Base-by-base conservation (phyloP, 2,797 vertebrate species). In the Lacerta bilineata region DNA sequence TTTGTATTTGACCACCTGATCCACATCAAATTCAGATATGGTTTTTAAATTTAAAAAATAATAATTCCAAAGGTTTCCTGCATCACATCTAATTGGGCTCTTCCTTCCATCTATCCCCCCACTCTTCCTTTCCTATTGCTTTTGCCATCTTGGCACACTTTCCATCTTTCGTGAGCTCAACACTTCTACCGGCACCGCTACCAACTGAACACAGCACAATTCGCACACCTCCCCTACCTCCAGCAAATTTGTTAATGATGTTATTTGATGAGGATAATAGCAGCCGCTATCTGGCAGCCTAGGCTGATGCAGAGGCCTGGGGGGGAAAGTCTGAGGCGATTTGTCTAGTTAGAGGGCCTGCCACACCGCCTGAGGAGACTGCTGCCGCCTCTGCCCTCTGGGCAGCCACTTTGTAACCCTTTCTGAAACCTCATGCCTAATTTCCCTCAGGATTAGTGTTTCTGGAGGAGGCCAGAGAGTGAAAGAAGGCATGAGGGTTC, bases 91-190 rank as follows among this genome's bases (percentile, higher is more conserved):
- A 89, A 13, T 88, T 27, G 7, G 23, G 3, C 76, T 81, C 3
- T 88, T 86, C 71, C 27, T 10, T 5, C n/a, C 71, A 43, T 1
- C 82, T 6, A 0, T 18, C 27, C 0, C 0, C 11, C 89, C 27
- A 55, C 20, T 29, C 1, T 79, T 46, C 50, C 10, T 50, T n/a
- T 36, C 0, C 0, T 29, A n/a, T 76, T 46, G 2, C 39, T 25
- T 66, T 68, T 83, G 29, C 76, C 33, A n/a, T 41, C 43, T 15
- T 79, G 13, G 10, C 69, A 59, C 46, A 18, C 68, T 9, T 55
- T 82, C 43, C 71, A 36, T 11, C 36, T 33, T 29, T 29, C 27
- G 3, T 11, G 15, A 55, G n/a, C 55, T 43, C 36, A 41, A 36
- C 81, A 5, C 46, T 10, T 15, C 5, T n/a, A 25, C 5, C n/a